Percentiles rank a stretch among this genome's conserved stretches.
Conservation (phyloP, 2,113 vertebrate species). For the Delphinapterus leucas region DNA sequence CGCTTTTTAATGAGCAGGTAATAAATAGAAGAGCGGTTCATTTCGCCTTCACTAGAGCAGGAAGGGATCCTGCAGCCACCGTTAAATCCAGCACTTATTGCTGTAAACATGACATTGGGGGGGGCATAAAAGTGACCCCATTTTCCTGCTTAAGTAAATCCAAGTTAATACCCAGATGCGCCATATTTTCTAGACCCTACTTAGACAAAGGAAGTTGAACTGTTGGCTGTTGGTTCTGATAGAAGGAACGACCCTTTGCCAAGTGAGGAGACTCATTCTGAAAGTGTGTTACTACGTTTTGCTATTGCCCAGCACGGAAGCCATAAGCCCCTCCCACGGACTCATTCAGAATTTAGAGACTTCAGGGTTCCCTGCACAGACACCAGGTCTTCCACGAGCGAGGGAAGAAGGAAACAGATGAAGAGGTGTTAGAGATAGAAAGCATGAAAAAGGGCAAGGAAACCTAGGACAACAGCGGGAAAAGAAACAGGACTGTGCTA, state of each 20-base stretch:
- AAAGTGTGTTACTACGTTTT: neutral
- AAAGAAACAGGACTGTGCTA: rapidly evolving
- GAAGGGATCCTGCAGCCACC: neutral
- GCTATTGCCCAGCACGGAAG: rapidly evolving
- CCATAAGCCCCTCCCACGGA: no score
- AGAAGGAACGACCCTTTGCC: neutral
- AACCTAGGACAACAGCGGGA: neutral
- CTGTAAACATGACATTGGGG: neutral
- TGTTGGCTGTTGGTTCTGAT: neutral
- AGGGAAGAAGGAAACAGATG: neutral
- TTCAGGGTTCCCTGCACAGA: neutral
- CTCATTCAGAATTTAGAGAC: neutral
- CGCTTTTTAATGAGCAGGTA: slow-evolving; percentile 46
- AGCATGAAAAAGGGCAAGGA: neutral
- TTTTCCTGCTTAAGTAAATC: neutral
- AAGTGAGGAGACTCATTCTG: neutral
- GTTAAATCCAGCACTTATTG: neutral
- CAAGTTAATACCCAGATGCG: neutral
- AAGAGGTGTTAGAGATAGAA: neutral
- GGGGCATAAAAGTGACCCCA: neutral
- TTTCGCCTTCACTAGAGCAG: neutral
- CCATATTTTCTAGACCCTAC: neutral
- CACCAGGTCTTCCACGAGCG: neutral
- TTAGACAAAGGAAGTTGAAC: neutral
- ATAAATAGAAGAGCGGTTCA: slow-evolving; percentile 9